A percentile compares a stretch with the other conserved stretches of the same genome.
Evolutionary conservation across 2,113 vertebrate genomes (phyloP).

Genomic region (Xenotilapia longispinis): DNA sequence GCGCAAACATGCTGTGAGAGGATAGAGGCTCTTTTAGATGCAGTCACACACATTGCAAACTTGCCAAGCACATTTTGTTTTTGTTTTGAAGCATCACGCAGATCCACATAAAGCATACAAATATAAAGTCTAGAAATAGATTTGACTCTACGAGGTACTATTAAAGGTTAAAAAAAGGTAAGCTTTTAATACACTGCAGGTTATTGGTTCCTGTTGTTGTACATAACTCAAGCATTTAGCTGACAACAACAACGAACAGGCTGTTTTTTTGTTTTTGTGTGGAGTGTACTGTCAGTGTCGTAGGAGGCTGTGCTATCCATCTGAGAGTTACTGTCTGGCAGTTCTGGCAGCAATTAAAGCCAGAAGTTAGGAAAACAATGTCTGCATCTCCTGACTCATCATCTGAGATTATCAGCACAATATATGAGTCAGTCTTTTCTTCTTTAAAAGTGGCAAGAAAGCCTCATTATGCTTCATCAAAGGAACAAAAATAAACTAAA

Average conservation of each 20-base stretch:
- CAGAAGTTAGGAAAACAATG: background rate
- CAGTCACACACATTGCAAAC: background rate
- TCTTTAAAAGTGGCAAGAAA: background rate
- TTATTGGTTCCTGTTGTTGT: background rate
- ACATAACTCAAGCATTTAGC: background rate
- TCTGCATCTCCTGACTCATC: background rate
- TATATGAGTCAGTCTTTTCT: background rate
- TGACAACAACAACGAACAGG: background rate
- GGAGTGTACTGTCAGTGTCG: background rate
- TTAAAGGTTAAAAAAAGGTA: background rate
- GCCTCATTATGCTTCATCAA: background rate
- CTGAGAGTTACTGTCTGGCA: background rate
- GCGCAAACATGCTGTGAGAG: constrained; percentile 77
- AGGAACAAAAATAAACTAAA: background rate
- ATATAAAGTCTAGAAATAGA: background rate
- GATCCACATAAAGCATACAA: background rate
- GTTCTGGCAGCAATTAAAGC: background rate
- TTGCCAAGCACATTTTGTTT: background rate
- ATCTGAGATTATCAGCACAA: background rate
- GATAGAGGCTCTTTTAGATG: background rate
- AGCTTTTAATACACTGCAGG: background rate
- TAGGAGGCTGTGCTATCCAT: background rate
- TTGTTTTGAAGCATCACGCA: background rate
- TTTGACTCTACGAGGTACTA: background rate
- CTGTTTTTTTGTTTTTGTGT: background rate